These are phyloP conservation scores for Nasua narica DNA, from an alignment of 2,797 vertebrate species.

Conservation along the genomic window DNA sequence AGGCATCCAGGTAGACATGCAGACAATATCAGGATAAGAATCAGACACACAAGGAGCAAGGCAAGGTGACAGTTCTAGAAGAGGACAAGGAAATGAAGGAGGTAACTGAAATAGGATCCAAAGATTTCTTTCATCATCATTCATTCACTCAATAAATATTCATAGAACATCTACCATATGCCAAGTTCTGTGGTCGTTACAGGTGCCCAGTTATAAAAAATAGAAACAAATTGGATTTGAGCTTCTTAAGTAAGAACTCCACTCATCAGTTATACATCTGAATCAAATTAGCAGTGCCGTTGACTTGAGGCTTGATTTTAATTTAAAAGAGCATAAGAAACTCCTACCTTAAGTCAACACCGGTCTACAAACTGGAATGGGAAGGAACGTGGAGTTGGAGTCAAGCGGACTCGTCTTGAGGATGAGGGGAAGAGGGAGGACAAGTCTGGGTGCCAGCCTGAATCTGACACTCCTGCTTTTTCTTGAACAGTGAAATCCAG, in stretches of 20 bases:
- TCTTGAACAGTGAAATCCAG: background rate
- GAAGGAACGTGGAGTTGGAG: background rate
- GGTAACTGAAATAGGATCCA: background rate
- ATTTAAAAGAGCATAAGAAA: background rate
- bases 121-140: background rate
- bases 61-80: background rate
- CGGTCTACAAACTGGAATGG: background rate
- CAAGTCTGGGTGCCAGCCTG: background rate
- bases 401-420: background rate
- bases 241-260: background rate
- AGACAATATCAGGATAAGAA: background rate
- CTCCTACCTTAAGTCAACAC: background rate
- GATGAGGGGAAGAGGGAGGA: background rate
- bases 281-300: background rate
- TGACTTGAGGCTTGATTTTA: background rate
- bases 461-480: background rate
- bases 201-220: background rate
- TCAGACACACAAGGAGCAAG: background rate
- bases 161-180: background rate
- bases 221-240: background rate
- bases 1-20: background rate
- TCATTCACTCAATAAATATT: background rate
- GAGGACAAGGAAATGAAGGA: background rate
- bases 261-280: background rate
- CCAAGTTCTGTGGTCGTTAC: background rate